phyloP scores from a whole-genome alignment of 2,113 vertebrate genomes.

The Cebus imitator region DNA sequence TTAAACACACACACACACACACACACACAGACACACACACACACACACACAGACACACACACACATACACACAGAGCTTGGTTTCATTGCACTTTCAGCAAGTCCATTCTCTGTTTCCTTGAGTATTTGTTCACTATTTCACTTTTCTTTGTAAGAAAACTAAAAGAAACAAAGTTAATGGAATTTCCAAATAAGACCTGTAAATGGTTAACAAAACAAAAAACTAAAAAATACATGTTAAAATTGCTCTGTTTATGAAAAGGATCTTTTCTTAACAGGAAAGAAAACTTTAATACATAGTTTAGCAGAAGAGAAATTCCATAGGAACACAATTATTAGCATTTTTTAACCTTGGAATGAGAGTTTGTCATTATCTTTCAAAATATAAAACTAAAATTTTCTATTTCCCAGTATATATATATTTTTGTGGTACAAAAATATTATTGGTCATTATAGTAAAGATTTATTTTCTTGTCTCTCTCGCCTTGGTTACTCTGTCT shows the following conservation, averaged over 20 bases:
- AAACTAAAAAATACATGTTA: background rate
- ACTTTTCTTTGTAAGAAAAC: background rate
- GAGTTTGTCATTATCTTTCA: background rate
- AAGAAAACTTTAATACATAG: background rate
- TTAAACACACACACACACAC: background rate
- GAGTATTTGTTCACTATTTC: background rate
- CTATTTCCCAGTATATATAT: background rate
- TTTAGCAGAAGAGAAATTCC: background rate
- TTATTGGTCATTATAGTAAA: background rate
- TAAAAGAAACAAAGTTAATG: background rate
- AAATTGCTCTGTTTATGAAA: slow-evolving; percentile 2
- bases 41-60: too few species aligned
- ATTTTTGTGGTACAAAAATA: background rate
- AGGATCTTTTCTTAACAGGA: background rate
- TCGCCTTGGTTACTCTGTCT: background rate
- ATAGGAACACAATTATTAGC: background rate
- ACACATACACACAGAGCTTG: background rate
- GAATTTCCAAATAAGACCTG: background rate
- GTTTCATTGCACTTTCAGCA: background rate
- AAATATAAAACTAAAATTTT: background rate
- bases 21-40: too few species aligned
- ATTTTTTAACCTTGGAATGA: background rate
- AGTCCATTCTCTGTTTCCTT: background rate
- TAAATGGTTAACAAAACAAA: slow-evolving; percentile 17
- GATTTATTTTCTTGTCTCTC: background rate